Conservation (phyloP, 1,140 invertebrate genomes). For the Octopus sinensis region DNA sequence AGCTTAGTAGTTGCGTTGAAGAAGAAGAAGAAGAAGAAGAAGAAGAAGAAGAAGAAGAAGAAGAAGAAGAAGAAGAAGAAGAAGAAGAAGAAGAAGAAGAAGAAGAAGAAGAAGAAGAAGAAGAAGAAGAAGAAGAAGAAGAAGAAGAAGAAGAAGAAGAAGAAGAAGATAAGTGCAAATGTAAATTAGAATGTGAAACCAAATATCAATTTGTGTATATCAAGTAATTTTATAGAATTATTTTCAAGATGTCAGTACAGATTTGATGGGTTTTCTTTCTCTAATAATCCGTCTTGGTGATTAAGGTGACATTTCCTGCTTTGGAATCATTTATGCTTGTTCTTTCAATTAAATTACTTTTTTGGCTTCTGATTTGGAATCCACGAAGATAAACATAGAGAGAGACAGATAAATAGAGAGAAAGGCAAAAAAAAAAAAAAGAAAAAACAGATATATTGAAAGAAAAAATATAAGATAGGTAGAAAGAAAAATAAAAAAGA, state of each 20-base stretch:
- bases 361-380: too few relatives aligned
- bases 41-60: background rate
- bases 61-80: background rate
- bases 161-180: too few relatives aligned
- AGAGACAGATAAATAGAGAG: background rate
- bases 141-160: background rate
- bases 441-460: background rate
- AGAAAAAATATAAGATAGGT: background rate
- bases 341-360: too few relatives aligned
- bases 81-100: background rate
- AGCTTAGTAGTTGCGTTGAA: background rate
- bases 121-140: background rate
- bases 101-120: background rate
- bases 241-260: too few relatives aligned
- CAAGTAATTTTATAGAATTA: too few relatives aligned
- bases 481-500: background rate
- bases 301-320: too few relatives aligned
- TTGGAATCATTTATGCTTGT: too few relatives aligned
- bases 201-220: too few relatives aligned
- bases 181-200: too few relatives aligned
- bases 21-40: background rate
- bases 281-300: too few relatives aligned
- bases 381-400: background rate
- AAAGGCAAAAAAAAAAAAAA: background rate
- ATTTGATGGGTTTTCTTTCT: too few relatives aligned